Conservation (phyloP, 2,113 vertebrate genomes). For the Alethe castanea region DNA sequence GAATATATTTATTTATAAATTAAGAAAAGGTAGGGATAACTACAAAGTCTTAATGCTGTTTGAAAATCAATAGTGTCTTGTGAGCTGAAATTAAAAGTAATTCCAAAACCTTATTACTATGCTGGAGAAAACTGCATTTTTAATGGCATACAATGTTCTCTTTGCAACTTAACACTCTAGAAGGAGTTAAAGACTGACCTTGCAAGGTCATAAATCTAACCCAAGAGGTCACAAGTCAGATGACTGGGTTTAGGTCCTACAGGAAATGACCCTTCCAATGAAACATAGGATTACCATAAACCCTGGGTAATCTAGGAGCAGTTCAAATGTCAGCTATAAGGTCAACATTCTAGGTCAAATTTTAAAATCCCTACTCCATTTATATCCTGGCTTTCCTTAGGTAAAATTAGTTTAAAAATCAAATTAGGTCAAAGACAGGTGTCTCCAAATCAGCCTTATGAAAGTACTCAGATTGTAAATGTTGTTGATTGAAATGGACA, state of each 20-base stretch:
- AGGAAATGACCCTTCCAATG: constrained; percentile 45
- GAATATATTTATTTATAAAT: neutral
- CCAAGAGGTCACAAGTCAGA: constrained; percentile 34
- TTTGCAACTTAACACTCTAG: neutral
- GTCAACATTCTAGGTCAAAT: neutral
- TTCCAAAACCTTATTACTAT: neutral
- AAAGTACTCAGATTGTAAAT: neutral
- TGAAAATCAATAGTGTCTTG: neutral
- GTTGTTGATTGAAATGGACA: neutral
- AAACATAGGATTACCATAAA: neutral
- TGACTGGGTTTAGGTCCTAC: constrained; percentile 7
- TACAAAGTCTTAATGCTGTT: neutral
- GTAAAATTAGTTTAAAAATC: neutral
- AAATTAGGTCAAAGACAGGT: neutral
- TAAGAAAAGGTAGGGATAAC: neutral
- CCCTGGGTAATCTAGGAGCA: neutral
- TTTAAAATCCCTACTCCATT: neutral
- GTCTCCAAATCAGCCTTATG: neutral
- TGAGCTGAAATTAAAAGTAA: neutral
- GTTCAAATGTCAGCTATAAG: neutral
- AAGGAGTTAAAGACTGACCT: constrained; percentile 19
- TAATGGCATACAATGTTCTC: neutral
- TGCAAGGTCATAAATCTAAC: constrained; percentile 40
- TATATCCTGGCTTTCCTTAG: neutral
- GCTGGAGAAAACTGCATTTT: neutral